Conservation (phyloP, 2,888 invertebrate genomes). For the Scotopteryx bipunctaria region DNA sequence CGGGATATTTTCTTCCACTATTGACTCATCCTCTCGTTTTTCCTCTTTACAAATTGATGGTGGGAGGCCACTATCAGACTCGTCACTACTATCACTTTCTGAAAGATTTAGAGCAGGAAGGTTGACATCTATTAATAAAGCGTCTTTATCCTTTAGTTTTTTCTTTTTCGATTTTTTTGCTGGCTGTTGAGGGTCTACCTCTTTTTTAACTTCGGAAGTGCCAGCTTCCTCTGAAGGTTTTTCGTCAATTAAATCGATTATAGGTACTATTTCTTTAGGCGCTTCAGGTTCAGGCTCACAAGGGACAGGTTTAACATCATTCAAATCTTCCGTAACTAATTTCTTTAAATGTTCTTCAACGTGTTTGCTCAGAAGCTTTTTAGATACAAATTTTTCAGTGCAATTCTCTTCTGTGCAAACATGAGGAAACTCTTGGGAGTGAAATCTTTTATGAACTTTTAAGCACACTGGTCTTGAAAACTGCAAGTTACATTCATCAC, state of each 20-base stretch:
- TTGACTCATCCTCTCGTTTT: constrained; percentile 44
- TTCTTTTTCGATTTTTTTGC: constrained; percentile 77
- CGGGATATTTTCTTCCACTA: constrained; percentile 37
- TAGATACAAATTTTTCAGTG: constrained; percentile 90
- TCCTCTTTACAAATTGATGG: constrained; percentile 54
- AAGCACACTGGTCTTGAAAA: constrained; percentile 90
- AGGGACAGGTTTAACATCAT: constrained; percentile 51
- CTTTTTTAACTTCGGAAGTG: constrained; percentile 60
- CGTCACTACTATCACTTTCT: constrained; percentile 92
- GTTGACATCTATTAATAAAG: constrained; percentile 80
- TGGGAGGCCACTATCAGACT: constrained; percentile 74
- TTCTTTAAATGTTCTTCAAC: constrained; percentile 83
- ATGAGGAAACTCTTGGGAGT: constrained; percentile 88
- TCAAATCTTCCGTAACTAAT: constrained; percentile 56
- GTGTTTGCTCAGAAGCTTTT: constrained; percentile 90
- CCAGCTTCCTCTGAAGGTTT: constrained; percentile 63
- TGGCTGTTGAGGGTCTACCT: constrained; percentile 55
- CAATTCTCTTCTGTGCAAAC: constrained; percentile 88
- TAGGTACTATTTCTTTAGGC: constrained; percentile 60
- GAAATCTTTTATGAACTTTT: constrained; percentile 93
- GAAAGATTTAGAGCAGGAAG: constrained; percentile 92
- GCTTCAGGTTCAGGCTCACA: constrained; percentile 54
- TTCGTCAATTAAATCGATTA: constrained; percentile 68
- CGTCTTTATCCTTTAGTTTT: constrained; percentile 75
- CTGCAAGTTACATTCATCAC: constrained; percentile 90